Base-by-base conservation (phyloP, 2,888 invertebrate genomes). In the Leucophenga maculata region DNA sequence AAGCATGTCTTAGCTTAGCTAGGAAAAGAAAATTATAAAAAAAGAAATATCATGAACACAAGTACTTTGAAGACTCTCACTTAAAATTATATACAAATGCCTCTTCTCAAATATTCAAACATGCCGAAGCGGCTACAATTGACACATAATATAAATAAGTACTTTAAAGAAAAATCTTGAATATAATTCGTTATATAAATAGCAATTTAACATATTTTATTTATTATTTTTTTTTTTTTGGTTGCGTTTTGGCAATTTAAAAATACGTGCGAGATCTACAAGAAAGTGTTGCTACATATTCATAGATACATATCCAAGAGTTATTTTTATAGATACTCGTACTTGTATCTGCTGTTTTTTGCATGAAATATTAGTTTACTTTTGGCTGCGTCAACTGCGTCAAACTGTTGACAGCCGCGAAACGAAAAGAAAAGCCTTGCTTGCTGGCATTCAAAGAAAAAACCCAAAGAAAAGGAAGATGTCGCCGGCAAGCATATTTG, bases 341-440 rank as follows among this genome's bases (percentile, higher is more conserved):
- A 39, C 39, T 39, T 39, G 39, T 39, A 6, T 39, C 8, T 26
- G 26, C 26, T 26, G 39, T 39, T 39, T n/a, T 60, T 26, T 78
- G 79, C 82, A 83, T 80, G 80, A 80, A 80, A 78, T 80, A 80
- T 83, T 83, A 83, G 80, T 80, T 80, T 80, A 80, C 80, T 80
- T 80, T 79, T 73, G 77, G 80, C 75, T 74, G 32, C 26, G 32
- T n/a, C 65, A 50, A 55, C 59, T 46, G 67, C 67, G 46, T 60
- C 67, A 73, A 77, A 71, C 74, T 54, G 55, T 46, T 46, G 64
- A 68, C 52, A 68, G 64, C 20, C 62, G n/a, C 59, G 32, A 16
- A 22, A 62, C 59, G 71, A 64, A 14, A 55, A 39, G 57, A 18
- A 11, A 32, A 20, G 18, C 52, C 20, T n/a, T n/a, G n/a, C n/a